A percentile compares a stretch with the other conserved stretches of the same genome.
phyloP scores from a whole-genome alignment of 2,113 vertebrate genomes.

The Mugil cephalus region DNA sequence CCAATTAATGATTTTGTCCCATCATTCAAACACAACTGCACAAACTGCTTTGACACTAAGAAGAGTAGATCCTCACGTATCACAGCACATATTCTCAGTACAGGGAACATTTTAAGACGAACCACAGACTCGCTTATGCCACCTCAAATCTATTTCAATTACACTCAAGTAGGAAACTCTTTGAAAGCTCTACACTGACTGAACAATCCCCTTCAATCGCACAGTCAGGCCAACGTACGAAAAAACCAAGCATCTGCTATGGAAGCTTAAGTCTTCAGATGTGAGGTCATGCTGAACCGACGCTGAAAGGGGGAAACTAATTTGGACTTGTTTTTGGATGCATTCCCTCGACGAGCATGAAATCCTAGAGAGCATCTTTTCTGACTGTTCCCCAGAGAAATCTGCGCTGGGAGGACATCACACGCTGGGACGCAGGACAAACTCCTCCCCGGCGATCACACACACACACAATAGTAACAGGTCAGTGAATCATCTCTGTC shows the following conservation, averaged over 20 bases:
- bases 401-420: not conserved
- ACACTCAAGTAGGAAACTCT: not conserved
- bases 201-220: not conserved
- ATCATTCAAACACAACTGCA: not conserved
- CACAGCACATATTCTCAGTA: no score
- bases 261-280: no score
- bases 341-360: not conserved
- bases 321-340: not conserved
- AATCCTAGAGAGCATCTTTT: not conserved
- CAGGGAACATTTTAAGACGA: no score
- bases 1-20: no score
- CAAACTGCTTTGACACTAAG: slow-evolving; percentile 2
- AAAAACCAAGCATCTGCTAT: not conserved
- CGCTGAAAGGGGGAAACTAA: not conserved
- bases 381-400: not conserved
- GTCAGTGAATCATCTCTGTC: slow-evolving; percentile 22
- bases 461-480: slow-evolving; percentile 5
- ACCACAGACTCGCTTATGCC: not conserved
- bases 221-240: not conserved
- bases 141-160: not conserved
- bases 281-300: not conserved
- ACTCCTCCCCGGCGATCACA: slow-evolving; percentile 10
- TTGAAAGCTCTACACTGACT: not conserved
- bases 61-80: not conserved
- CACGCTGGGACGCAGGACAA: not conserved